Base-by-base conservation (phyloP, 2,797 vertebrate genomes). In the Lophura swinhoii region DNA sequence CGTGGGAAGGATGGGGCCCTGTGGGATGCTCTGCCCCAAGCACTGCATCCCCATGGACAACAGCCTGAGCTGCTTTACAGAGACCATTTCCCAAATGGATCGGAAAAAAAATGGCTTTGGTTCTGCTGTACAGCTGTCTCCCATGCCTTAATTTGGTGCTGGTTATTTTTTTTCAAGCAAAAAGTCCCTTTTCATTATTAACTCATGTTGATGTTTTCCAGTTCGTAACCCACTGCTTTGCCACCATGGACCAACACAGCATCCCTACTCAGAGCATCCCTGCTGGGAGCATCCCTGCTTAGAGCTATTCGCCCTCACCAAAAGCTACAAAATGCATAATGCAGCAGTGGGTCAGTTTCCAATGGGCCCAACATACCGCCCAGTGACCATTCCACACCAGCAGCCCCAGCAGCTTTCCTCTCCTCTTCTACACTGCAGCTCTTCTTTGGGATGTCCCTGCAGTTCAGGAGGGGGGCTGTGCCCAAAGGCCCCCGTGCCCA, bases 231-330 rank as follows among this genome's bases (percentile, higher is more conserved):
- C 62, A 12, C 49, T 0, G 1, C 18, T 53, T 33, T 11, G 33
- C 56, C 1, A 3, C 1, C 4, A n/a, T 1, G 18, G 16, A 3
- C 44, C 7, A 1, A 17, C 16, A 22, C 39, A 55, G 62, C 39
- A 43, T 43, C 41, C 41, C 41, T 43, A 43, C 16, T 43, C 41
- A 43, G 41, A 43, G 16, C 41, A 9, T 35, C 62, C 20, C 14
- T 24, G 35, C 35, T 18, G 5, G 16, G 24, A 24, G 49, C 49
- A 26, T 51, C 49, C 26, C 39, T 7, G 9, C 63, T 53, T 44
- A 5, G 21, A 81, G 85, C 67, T 69, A 59, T 84, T 71, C 3
- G 2, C 48, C 85, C 48, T 39, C 49, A 67, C 60, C 23, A 66
- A 41, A n/a, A 71, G 14, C 37, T 12, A 16, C 55, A 67, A 39